A percentile compares a stretch with the other conserved stretches of the same genome.
Evolutionary conservation across 2,113 vertebrate genomes (phyloP).

Genomic region (Phoxinus phoxinus): DNA sequence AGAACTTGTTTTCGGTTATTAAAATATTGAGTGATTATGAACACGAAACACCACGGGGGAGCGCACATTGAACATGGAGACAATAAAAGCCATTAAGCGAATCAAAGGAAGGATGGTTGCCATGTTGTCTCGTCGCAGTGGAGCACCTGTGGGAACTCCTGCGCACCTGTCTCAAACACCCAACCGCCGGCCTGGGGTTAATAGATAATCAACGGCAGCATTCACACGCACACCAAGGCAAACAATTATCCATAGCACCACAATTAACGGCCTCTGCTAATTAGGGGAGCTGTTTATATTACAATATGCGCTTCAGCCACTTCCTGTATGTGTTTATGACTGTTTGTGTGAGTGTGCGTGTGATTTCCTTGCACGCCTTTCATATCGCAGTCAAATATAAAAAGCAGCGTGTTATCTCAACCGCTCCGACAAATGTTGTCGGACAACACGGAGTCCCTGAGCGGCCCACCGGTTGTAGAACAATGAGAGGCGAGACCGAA

Average conservation of each 20-base stretch:
- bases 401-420: constrained; percentile 27
- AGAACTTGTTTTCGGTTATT: constrained; percentile 54
- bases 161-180: constrained; percentile 33
- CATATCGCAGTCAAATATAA: constrained; percentile 44
- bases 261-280: constrained; percentile 72
- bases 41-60: constrained; percentile 46
- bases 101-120: constrained; percentile 47
- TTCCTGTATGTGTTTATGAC: constrained; percentile 12
- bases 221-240: constrained; percentile 60
- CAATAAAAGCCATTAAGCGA: constrained; percentile 51
- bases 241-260: constrained; percentile 65
- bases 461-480: constrained; percentile 47
- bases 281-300: constrained; percentile 62
- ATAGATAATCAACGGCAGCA: constrained; percentile 60
- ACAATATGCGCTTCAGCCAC: constrained; percentile 1
- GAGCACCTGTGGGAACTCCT: constrained; percentile 55
- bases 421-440: constrained; percentile 44
- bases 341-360: constrained; percentile 14
- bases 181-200: constrained; percentile 56
- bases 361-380: constrained; percentile 23
- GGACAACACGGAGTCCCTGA: constrained; percentile 37
- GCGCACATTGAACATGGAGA: constrained; percentile 42
- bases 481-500: constrained; percentile 39
- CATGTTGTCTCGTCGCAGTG: constrained; percentile 35
- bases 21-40: constrained; percentile 53